Base-by-base conservation (phyloP, 2,888 invertebrate genomes). In the Lepidonotus clava region DNA sequence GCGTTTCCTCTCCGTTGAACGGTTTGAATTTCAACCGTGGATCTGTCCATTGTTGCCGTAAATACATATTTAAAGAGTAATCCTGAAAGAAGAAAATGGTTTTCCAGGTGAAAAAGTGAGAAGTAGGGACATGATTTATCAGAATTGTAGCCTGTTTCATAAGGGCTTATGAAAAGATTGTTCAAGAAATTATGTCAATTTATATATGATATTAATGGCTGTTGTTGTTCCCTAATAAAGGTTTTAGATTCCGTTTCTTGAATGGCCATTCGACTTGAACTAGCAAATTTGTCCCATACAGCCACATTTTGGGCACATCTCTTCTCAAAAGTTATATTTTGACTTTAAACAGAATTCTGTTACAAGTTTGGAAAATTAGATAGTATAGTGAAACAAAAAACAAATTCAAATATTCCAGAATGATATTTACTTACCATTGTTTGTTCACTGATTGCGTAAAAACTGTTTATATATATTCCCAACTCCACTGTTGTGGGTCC, bases 401-500 rank as follows among this genome's bases (percentile, higher is more conserved):
- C 11, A n/a, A 24, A 24, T 11, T n/a, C 46, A 46, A 46, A 46
- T 46, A 46, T 18, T 46, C 46, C n/a, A 11, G 46, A 46, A 46
- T 18, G 46, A 46, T 46, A 46, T 46, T 18, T 11, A 51, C 95
- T 94, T 94, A 97, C 97, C 98, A 98, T 98, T 67, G 98, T 98
- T 94, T 98, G 98, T 94, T 98, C 98, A 93, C 98, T 98, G 90
- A 98, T 98, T n/a, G 98, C 98, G 95, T 98, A 98, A 90, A 98
- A 95, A 80, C 97, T 97, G 86, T 91, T 90, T 66, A 93, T 88
- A 86, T 91, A 90, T 14, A 93, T 90, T 66, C 92, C 91, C 41
- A 93, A 89, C n/a, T 89, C 86, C 6, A 92, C 91, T 36, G 89
- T 89, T 0, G 92, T 92, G 8, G 92, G 90, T 21, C 89, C 86